These are phyloP conservation scores for Silurus meridionalis DNA, from an alignment of 2,113 vertebrate genomes.

Conservation along the genomic window DNA sequence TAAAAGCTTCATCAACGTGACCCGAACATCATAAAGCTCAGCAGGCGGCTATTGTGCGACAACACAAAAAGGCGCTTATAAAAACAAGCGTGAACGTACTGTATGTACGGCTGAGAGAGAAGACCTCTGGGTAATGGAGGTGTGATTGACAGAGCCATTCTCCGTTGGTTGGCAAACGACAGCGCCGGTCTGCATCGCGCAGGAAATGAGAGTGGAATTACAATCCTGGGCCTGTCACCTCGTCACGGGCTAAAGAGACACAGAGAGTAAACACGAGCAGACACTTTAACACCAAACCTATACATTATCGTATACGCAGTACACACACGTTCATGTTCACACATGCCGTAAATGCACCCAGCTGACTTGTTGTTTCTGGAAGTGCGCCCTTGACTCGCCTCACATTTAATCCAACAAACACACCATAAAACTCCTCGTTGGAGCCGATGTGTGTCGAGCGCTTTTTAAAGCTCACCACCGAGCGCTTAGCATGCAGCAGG, in stretches of 20 bases:
- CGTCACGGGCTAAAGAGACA: conserved; percentile 65
- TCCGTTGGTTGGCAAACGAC: conserved; percentile 68
- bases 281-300: conserved; percentile 30
- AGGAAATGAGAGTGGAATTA: conserved; percentile 78
- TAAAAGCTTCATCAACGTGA: background rate
- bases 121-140: conserved; percentile 62
- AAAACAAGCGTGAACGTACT: background rate
- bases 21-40: conserved; percentile 41
- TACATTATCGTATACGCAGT: background rate
- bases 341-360: conserved; percentile 13
- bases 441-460: background rate
- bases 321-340: background rate
- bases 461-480: conserved; percentile 6
- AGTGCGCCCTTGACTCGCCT: conserved; percentile 38
- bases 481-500: background rate
- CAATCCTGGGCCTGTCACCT: conserved; percentile 71
- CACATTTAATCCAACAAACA: conserved; percentile 40
- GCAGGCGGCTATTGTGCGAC: conserved; percentile 40
- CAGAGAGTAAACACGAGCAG: conserved; percentile 69
- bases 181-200: conserved; percentile 64
- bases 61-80: conserved; percentile 16
- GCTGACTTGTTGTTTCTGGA: conserved; percentile 22
- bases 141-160: conserved; percentile 74
- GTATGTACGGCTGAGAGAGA: conserved; percentile 45
- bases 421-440: conserved; percentile 34